Percentiles rank a stretch among this genome's conserved stretches.
phyloP scores from a whole-genome alignment of 2,797 vertebrate genomes.

The Acridotheres tristis region DNA sequence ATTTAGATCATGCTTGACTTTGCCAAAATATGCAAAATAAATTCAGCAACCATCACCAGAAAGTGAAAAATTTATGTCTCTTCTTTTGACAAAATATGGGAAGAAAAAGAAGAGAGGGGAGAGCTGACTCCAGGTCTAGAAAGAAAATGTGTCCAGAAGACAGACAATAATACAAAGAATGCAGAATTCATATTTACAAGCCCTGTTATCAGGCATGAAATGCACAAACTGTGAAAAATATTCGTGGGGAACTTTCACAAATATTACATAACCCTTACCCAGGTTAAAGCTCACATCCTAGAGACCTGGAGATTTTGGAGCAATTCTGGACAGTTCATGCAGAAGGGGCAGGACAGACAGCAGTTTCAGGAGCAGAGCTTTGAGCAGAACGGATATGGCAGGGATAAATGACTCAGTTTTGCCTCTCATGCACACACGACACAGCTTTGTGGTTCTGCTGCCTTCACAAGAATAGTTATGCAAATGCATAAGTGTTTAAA shows the following conservation, averaged over 20 bases:
- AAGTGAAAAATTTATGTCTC: not conserved
- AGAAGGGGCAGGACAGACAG: not conserved
- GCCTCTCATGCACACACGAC: not conserved
- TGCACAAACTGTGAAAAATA: not conserved
- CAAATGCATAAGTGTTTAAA: not conserved
- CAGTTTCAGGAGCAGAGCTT: not conserved
- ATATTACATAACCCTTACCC: not conserved
- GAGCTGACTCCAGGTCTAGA: not conserved
- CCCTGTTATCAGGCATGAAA: not conserved
- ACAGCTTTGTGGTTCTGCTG: not conserved
- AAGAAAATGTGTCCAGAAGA: not conserved
- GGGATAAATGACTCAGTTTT: not conserved
- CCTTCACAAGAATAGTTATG: conserved; percentile 7
- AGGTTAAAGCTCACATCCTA: not conserved
- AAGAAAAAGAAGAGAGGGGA: not conserved
- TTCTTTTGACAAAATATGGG: not conserved
- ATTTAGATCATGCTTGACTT: not conserved
- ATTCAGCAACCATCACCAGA: not conserved
- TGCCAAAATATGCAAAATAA: not conserved
- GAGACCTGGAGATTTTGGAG: not conserved
- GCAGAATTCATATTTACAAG: not conserved
- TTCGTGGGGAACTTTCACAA: not conserved
- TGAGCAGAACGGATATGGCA: not conserved
- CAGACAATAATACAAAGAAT: not conserved
- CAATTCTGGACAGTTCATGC: not conserved